A percentile compares a stretch with the other conserved stretches of the same genome.
Evolutionary conservation across 1,140 invertebrate genomes (phyloP).

Genomic region (Zaprionus taronus): DNA sequence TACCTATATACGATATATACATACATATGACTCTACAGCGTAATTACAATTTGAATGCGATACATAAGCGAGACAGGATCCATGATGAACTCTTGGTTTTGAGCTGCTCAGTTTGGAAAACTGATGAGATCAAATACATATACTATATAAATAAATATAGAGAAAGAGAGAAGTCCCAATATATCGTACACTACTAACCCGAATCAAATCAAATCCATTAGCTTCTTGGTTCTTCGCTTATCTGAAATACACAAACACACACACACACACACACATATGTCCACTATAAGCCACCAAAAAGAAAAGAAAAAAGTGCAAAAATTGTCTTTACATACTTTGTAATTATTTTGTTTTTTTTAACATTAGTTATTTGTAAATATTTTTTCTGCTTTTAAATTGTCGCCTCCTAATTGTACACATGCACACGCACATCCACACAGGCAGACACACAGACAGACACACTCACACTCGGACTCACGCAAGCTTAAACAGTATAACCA

Average conservation of each 20-base stretch:
- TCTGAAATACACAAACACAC: constrained; percentile 17
- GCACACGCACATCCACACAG: constrained; percentile 10
- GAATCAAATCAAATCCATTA: constrained; percentile 47
- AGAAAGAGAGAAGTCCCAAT: not conserved
- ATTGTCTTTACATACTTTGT: constrained; percentile 49
- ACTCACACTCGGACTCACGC: constrained; percentile 16
- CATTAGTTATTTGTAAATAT: constrained; percentile 73
- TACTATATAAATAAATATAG: constrained; percentile 8
- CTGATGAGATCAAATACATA: constrained; percentile 30
- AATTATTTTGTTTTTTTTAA: constrained; percentile 59
- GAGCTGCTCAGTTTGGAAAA: constrained; percentile 59
- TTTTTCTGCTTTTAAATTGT: constrained; percentile 73
- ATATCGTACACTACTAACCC: constrained; percentile 3
- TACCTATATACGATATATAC: constrained; percentile 61
- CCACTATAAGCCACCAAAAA: constrained; percentile 40
- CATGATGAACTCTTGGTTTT: constrained; percentile 45
- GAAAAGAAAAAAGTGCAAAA: constrained; percentile 59
- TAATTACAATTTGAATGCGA: constrained; percentile 48
- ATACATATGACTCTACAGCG: constrained; percentile 59
- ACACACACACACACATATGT: not conserved
- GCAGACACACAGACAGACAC: constrained; percentile 38
- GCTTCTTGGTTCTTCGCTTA: constrained; percentile 61
- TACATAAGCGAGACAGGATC: constrained; percentile 23
- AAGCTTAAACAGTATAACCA: not conserved
- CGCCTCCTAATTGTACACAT: constrained; percentile 56